Percentiles rank a stretch among this genome's conserved stretches.
Evolutionary conservation across 53 echinoderm and acorn worm species (phyloP).

Genomic region (Astropecten irregularis): DNA sequence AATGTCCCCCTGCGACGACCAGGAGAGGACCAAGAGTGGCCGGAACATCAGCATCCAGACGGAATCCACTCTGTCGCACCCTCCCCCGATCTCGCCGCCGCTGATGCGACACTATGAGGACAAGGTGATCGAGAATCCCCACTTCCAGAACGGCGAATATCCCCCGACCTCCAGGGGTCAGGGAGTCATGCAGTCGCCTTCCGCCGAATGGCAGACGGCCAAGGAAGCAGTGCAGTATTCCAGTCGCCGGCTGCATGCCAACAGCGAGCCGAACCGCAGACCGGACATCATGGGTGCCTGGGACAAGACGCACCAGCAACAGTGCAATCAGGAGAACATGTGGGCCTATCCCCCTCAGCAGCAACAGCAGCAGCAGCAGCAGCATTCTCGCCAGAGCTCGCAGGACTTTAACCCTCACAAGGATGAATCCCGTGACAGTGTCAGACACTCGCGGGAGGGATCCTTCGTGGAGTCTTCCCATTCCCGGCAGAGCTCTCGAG

Average conservation of each 20-base stretch:
- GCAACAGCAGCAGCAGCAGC: constrained; percentile 28
- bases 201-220: constrained; percentile 56
- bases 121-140: constrained; percentile 46
- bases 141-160: constrained; percentile 51
- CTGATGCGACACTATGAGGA: constrained; percentile 12
- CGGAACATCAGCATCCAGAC: constrained; percentile 47
- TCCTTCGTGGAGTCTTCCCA: constrained; percentile 30
- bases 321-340: not conserved
- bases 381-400: constrained; percentile 33
- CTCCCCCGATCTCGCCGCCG: not conserved
- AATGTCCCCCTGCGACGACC: constrained; percentile 46
- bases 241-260: constrained; percentile 23
- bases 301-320: constrained; percentile 8
- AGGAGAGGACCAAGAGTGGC: constrained; percentile 2
- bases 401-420: constrained; percentile 28
- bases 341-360: constrained; percentile 3
- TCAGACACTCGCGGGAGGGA: constrained; percentile 52
- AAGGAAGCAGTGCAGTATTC: constrained; percentile 39
- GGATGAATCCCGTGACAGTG: constrained; percentile 20
- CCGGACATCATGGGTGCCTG: constrained; percentile 26
- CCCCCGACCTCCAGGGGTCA: not conserved
- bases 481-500: constrained; percentile 11
- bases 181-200: not conserved
- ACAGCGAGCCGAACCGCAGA: constrained; percentile 35
- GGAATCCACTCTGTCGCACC: constrained; percentile 4